Percentiles rank a stretch among this genome's conserved stretches.
phyloP scores from a whole-genome alignment of 2,113 vertebrate genomes.

The Syrrhaptes paradoxus region DNA sequence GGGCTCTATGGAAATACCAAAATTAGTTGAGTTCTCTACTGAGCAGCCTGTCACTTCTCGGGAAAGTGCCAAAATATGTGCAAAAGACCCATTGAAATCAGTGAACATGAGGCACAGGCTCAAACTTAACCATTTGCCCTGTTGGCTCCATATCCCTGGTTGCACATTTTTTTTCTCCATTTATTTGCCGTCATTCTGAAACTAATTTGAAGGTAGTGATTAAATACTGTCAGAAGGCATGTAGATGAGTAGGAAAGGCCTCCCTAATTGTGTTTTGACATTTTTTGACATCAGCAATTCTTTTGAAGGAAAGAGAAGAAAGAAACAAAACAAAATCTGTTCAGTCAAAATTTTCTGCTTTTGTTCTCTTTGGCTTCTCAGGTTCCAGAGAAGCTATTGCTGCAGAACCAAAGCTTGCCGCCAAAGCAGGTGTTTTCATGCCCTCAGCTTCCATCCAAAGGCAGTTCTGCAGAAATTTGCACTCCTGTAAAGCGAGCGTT shows the following conservation, averaged over 20 bases:
- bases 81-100: background rate
- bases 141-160: background rate
- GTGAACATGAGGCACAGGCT: background rate
- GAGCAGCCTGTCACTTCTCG: background rate
- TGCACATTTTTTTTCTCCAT: accelerated
- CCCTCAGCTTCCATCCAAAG: background rate
- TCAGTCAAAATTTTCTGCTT: slow-evolving; percentile 6
- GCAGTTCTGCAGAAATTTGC: background rate
- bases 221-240: slow-evolving; percentile 26
- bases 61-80: background rate
- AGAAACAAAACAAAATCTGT: slow-evolving; percentile 41
- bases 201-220: slow-evolving; percentile 15
- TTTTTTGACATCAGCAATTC: slow-evolving; percentile 14
- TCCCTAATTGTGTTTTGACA: slow-evolving; percentile 50
- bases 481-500: background rate
- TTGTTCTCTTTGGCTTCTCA: background rate
- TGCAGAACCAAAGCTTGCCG: background rate
- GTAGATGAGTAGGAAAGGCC: background rate
- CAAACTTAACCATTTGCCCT: background rate
- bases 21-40: background rate
- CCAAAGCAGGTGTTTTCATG: background rate
- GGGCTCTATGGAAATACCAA: background rate
- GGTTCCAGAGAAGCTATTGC: background rate
- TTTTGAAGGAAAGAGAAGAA: slow-evolving; percentile 15
- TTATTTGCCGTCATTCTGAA: slow-evolving; percentile 34